These are phyloP conservation scores for Pontoporia blainvillei DNA, from an alignment of 2,113 vertebrate genomes.

Conservation along the genomic window DNA sequence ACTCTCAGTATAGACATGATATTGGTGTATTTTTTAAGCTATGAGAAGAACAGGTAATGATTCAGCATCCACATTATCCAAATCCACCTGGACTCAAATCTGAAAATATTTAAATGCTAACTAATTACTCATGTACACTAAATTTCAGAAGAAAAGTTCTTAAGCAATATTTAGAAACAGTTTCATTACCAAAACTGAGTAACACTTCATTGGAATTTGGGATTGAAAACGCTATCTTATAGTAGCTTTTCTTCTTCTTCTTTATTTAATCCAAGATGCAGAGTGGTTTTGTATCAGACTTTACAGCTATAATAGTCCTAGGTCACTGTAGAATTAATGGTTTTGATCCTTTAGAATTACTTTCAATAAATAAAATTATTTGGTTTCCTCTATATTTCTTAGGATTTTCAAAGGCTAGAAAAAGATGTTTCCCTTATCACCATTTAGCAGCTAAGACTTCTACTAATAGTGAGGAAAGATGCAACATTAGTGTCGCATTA, in stretches of 20 bases:
- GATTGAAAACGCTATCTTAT: not conserved
- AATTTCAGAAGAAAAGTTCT: not conserved
- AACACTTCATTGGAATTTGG: not conserved
- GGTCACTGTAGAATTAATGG: not conserved
- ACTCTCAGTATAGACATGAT: not conserved
- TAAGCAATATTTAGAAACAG: not conserved
- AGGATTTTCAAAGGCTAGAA: not conserved
- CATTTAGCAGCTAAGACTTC: not conserved
- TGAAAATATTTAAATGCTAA: slow-evolving; percentile 9
- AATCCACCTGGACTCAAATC: slow-evolving; percentile 15
- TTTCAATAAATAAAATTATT: not conserved
- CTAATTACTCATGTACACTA: not conserved
- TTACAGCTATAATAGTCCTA: not conserved
- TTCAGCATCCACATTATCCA: not conserved
- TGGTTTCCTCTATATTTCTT: not conserved
- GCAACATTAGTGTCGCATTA: not conserved
- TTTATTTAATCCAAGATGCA: slow-evolving; percentile 1
- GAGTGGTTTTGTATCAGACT: not conserved
- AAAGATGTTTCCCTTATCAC: not conserved
- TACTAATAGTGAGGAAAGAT: not conserved
- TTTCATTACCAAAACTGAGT: not conserved
- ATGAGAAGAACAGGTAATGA: not conserved
- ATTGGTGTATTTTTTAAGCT: not conserved
- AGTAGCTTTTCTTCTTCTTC: not conserved
- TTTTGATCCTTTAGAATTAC: not conserved